Percentiles rank a stretch among this genome's conserved stretches.
Evolutionary conservation across 2,797 vertebrate genomes (phyloP).

Genomic region (Poeciliopsis presidionis): DNA sequence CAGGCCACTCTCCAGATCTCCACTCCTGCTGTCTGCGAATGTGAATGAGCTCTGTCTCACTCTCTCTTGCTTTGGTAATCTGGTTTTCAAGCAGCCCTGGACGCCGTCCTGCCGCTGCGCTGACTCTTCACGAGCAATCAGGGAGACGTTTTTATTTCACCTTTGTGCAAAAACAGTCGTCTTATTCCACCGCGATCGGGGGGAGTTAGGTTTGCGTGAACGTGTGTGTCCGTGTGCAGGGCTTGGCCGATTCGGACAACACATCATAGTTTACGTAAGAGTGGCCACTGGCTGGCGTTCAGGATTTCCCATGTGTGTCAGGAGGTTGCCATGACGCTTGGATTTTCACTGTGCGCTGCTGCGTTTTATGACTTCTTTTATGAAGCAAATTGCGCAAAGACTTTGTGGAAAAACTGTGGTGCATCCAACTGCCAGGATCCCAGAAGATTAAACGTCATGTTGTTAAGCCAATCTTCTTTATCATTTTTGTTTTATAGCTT

Average conservation of each 20-base stretch:
- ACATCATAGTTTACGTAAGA: slow-evolving; percentile 48
- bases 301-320: slow-evolving; percentile 56
- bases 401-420: slow-evolving; percentile 61
- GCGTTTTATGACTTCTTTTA: slow-evolving; percentile 67
- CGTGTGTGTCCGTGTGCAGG: slow-evolving; percentile 10
- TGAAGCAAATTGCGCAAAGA: slow-evolving; percentile 56
- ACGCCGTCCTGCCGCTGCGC: slow-evolving; percentile 28
- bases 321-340: slow-evolving; percentile 61
- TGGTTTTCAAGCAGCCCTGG: slow-evolving; percentile 51
- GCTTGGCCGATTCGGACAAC: slow-evolving; percentile 17
- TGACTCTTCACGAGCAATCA: slow-evolving; percentile 39
- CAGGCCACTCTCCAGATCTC: slow-evolving; percentile 57
- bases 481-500: background rate
- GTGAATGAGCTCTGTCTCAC: slow-evolving; percentile 55
- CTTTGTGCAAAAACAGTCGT: slow-evolving; percentile 23
- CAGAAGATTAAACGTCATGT: slow-evolving; percentile 18
- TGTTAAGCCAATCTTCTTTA: slow-evolving; percentile 19
- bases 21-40: slow-evolving; percentile 73
- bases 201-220: background rate
- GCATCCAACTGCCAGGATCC: slow-evolving; percentile 49
- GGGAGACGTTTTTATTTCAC: slow-evolving; percentile 35
- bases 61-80: slow-evolving; percentile 44
- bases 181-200: slow-evolving; percentile 7
- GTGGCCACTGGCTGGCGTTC: slow-evolving; percentile 37
- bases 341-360: slow-evolving; percentile 47